Evolutionary conservation across 2,113 vertebrate genomes (phyloP).

Genomic region (Fregetta grallaria): DNA sequence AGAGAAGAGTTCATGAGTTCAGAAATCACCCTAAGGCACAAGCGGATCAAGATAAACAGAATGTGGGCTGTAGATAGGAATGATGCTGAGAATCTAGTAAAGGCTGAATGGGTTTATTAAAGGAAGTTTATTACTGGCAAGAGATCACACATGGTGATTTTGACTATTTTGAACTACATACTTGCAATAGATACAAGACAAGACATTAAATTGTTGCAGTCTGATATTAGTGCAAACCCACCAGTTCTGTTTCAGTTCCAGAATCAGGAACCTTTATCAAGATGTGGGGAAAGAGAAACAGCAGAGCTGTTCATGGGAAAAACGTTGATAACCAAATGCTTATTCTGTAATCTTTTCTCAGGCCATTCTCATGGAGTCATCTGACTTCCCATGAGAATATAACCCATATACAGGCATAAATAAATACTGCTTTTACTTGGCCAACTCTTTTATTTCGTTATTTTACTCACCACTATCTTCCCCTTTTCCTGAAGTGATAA

Average conservation of each 20-base stretch:
- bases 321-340: not conserved
- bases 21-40: not conserved
- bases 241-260: not conserved
- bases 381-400: not conserved
- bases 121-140: not conserved
- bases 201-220: not conserved
- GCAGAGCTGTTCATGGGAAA: not conserved
- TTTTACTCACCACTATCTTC: not conserved
- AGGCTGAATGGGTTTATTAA: not conserved
- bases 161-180: not conserved
- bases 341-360: not conserved
- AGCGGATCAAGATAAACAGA: not conserved
- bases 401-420: not conserved
- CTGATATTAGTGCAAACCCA: not conserved
- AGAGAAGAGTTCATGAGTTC: not conserved
- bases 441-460: not conserved
- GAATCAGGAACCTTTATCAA: not conserved
- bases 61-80: not conserved
- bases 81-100: not conserved
- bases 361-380: not conserved
- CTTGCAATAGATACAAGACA: not conserved
- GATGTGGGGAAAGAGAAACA: not conserved
- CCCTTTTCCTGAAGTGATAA: not conserved
- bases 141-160: not conserved
- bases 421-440: not conserved